These are phyloP conservation scores for Puffinus mauretanicus DNA, from an alignment of 2,113 vertebrate species.

Conservation along the genomic window DNA sequence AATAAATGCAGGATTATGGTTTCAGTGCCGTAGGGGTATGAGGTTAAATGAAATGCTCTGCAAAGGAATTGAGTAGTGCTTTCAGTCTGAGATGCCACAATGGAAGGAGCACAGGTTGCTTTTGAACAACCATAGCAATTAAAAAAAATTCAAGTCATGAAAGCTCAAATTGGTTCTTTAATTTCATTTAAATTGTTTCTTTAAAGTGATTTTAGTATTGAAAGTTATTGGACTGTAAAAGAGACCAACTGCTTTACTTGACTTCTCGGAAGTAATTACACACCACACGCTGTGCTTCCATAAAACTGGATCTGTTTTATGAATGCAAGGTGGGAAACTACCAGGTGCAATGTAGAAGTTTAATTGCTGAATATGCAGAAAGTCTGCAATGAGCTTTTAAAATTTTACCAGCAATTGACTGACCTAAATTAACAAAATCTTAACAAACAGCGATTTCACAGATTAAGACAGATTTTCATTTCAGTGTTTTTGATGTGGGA, in stretches of 20 bases:
- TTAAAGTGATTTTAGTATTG: slow-evolving; percentile 38
- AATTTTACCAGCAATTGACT: background rate
- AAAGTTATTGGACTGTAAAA: slow-evolving; percentile 45
- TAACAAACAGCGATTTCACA: background rate
- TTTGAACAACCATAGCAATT: background rate
- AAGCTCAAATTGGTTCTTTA: background rate
- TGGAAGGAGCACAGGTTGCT: background rate
- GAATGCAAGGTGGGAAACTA: background rate
- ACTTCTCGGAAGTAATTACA: slow-evolving; percentile 26
- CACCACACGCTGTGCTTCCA: slow-evolving; percentile 2
- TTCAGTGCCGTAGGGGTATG: background rate
- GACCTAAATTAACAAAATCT: background rate
- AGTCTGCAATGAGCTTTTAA: background rate
- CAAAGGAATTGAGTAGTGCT: background rate
- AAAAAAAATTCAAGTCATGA: background rate
- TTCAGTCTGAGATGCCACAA: background rate
- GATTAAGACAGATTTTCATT: background rate
- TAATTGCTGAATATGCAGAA: slow-evolving; percentile 10
- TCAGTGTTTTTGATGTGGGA: background rate
- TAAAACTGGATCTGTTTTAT: background rate
- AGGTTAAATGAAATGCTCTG: background rate
- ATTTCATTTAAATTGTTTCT: slow-evolving; percentile 33
- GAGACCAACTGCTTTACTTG: slow-evolving; percentile 21
- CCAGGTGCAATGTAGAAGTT: background rate
- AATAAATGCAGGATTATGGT: background rate